Evolutionary conservation across 2,888 invertebrate species (phyloP).

Genomic region (Drosophila histrio): DNA sequence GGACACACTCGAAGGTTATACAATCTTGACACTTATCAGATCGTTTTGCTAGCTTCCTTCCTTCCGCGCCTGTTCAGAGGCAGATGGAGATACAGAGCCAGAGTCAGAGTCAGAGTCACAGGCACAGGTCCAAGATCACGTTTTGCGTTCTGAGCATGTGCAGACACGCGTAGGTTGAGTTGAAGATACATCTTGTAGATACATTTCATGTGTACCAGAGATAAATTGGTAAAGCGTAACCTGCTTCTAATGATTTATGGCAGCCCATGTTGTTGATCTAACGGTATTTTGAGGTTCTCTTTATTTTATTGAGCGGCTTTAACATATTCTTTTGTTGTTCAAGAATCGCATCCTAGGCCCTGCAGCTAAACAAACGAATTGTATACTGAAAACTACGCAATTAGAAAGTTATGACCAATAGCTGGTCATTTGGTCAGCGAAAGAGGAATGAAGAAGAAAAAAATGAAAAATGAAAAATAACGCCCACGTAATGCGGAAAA

Average conservation of each 20-base stretch:
- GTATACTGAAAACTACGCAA: constrained; percentile 45
- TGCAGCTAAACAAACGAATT: constrained; percentile 17
- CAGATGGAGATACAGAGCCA: not conserved
- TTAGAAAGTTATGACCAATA: constrained; percentile 68
- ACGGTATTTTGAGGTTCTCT: constrained; percentile 64
- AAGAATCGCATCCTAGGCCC: constrained; percentile 34
- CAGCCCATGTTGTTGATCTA: constrained; percentile 57
- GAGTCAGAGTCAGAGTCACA: not conserved
- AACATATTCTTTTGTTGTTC: constrained; percentile 22
- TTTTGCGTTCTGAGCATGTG: constrained; percentile 69
- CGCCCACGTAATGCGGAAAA: constrained; percentile 76
- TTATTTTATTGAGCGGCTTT: constrained; percentile 37
- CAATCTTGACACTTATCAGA: constrained; percentile 79
- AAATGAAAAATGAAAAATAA: constrained; percentile 9
- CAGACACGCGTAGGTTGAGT: constrained; percentile 75
- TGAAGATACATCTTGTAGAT: constrained; percentile 68
- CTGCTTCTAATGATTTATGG: constrained; percentile 77
- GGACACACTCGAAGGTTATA: constrained; percentile 71
- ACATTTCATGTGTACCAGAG: constrained; percentile 73
- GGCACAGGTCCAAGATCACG: constrained; percentile 37
- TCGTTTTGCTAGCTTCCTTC: constrained; percentile 75
- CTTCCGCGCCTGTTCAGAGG: constrained; percentile 51
- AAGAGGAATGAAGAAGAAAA: not conserved
- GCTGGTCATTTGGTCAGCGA: constrained; percentile 49
- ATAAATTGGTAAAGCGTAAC: constrained; percentile 73